Percentiles rank a stretch among this genome's conserved stretches.
phyloP scores from a whole-genome alignment of 2,113 vertebrate species.

The Neopipo cinnamomea region DNA sequence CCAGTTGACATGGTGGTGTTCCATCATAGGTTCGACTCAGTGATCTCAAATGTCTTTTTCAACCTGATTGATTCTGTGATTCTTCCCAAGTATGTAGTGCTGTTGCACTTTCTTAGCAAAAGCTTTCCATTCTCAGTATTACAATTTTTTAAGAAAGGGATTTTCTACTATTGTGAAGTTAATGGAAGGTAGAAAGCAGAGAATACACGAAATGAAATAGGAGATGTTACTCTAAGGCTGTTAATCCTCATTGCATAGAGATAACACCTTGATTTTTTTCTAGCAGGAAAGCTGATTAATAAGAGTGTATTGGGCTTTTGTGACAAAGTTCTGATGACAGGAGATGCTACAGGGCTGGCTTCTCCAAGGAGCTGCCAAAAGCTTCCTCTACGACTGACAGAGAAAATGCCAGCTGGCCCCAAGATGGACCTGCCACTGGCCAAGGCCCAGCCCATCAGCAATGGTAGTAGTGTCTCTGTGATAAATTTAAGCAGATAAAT shows the following conservation, averaged over 20 bases:
- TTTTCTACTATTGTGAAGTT: background rate
- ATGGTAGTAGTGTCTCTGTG: accelerated
- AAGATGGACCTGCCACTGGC: background rate
- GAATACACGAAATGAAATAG: background rate
- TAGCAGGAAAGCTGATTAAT: background rate
- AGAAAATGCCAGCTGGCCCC: background rate
- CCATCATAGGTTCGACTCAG: background rate
- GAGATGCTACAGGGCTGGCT: background rate
- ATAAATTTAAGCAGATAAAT: too few species aligned
- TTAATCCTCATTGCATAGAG: background rate
- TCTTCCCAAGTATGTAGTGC: background rate
- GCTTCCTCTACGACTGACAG: background rate
- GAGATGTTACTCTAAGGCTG: background rate
- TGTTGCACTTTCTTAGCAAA: background rate
- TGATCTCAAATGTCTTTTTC: background rate
- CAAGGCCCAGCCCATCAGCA: background rate
- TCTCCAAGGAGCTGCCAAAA: background rate
- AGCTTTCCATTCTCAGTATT: background rate
- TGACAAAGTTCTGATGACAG: background rate
- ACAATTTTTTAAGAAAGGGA: background rate
- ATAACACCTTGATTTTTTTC: background rate
- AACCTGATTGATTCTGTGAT: background rate
- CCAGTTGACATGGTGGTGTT: background rate
- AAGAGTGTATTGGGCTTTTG: background rate
- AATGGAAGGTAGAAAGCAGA: background rate